phyloP scores from a whole-genome alignment of 2,888 invertebrate species.

The Caenorhabditis afra region DNA sequence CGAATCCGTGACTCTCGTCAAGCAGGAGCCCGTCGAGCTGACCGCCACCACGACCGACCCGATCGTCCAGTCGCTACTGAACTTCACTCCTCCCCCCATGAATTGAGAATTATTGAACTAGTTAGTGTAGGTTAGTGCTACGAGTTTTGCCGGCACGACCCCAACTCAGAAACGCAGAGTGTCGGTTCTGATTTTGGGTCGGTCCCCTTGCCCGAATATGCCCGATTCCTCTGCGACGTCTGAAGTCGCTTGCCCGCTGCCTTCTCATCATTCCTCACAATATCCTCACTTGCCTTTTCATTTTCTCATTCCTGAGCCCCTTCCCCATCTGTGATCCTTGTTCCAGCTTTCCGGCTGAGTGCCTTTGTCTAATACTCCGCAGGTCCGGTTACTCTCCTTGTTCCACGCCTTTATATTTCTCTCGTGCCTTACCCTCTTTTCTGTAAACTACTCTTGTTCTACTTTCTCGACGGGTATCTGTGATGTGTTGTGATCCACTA shows the following conservation, averaged over 20 bases:
- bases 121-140: neutral
- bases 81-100: neutral
- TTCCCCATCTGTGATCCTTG: slow-evolving; percentile 29
- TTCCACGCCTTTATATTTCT: slow-evolving; percentile 37
- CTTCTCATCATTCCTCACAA: slow-evolving; percentile 13
- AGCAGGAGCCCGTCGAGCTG: slow-evolving; percentile 16
- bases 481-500: slow-evolving; percentile 9
- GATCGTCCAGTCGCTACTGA: slow-evolving; percentile 4
- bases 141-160: neutral
- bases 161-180: too few species aligned
- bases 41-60: slow-evolving; percentile 20
- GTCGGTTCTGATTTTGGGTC: neutral
- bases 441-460: neutral
- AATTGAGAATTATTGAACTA: too few species aligned
- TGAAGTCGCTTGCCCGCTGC: slow-evolving; percentile 16
- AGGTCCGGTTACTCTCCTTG: slow-evolving; percentile 40
- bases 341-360: slow-evolving; percentile 6
- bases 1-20: slow-evolving; percentile 14
- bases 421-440: slow-evolving; percentile 31
- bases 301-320: slow-evolving; percentile 10
- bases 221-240: neutral
- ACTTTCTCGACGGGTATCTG: slow-evolving; percentile 36
- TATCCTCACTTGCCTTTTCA: neutral
- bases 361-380: slow-evolving; percentile 19
- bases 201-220: neutral